Base-by-base conservation (phyloP, 2,797 vertebrate species). In the Eulemur mongoz region DNA sequence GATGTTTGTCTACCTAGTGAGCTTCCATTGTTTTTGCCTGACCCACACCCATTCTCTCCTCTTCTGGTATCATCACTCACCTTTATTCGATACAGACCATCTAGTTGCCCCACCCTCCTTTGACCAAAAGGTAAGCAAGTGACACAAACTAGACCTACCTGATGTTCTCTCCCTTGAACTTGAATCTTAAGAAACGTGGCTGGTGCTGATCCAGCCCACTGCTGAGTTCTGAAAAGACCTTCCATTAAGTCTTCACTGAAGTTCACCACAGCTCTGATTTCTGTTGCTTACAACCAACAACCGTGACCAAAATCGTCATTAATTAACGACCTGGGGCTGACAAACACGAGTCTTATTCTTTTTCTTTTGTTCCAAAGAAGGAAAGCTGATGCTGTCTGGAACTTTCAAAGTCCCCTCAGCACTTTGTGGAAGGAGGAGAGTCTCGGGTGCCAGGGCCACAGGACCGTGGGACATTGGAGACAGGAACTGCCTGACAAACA, bases 401-500 rank as follows among this genome's bases (percentile, higher is more conserved):
- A 70, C 23, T 87, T 69, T 57, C 35, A n/a, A 63, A 23, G 40
- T 67, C 63, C 22, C 15, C 73, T 94, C 48, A 59, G 89, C 88
- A 80, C 52, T 95, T 84, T 75, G 57, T 30, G 11, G 43, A 18
- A 84, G 38, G 43, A 88, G 57, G 78, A 81, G 84, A 63, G 70
- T 79, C 79, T 43, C 10, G 0, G 72, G 76, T 7, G 2, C 89
- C 89, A 76, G 89, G 50, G 92, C 94, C 38, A 0, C 4, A 38
- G 91, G 91, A 93, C 91, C 12, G 0, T 40, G 93, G 61, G 45
- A 76, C 7, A 0, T 80, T 86, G 38, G 76, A 72, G 96, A 96
- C 97, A 95, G 59, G 78, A 97, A 89, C 75, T 93, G 83, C 40
- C 75, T 96, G 95, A 94, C 35, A 76, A 95, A 95, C 27, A 91